Evolutionary conservation across 53 echinoderm and acorn worm species (phyloP).

Genomic region (Echinometra lucunter): DNA sequence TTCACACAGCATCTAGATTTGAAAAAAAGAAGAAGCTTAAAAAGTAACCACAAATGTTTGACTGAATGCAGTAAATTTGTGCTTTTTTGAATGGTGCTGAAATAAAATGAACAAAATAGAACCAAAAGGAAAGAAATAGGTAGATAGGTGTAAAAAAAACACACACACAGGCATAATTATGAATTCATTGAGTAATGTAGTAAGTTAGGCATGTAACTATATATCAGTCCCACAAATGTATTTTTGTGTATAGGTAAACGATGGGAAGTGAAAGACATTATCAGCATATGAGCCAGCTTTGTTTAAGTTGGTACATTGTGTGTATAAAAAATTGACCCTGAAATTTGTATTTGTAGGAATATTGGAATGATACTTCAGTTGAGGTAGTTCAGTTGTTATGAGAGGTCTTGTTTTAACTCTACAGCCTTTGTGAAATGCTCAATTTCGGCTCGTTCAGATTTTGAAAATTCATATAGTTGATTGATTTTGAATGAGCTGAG

Average conservation of each 20-base stretch:
- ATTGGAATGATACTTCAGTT: background rate
- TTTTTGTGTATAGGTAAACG: too few relatives aligned
- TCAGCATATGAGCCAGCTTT: too few relatives aligned
- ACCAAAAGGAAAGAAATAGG: background rate
- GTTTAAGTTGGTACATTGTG: background rate
- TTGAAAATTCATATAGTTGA: background rate
- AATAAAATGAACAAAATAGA: constrained; percentile 2
- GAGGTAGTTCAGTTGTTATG: background rate
- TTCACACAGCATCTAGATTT: background rate
- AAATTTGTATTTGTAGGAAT: background rate
- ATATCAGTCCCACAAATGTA: too few relatives aligned
- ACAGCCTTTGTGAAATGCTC: background rate
- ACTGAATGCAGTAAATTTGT: background rate
- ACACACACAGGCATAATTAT: too few relatives aligned
- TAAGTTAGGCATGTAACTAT: too few relatives aligned
- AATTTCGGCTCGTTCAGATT: background rate
- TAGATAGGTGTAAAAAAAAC: background rate
- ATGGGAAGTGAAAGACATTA: too few relatives aligned
- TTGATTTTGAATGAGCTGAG: background rate
- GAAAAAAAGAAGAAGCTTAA: background rate
- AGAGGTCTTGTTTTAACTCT: background rate
- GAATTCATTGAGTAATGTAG: too few relatives aligned
- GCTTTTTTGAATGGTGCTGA: constrained; percentile 6
- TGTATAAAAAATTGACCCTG: background rate
- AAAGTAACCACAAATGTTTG: background rate